Evolutionary conservation across 2,888 invertebrate species (phyloP), one percentile per base, ranked within the genome.

Genomic region (Drosophila maculinotata): DNA sequence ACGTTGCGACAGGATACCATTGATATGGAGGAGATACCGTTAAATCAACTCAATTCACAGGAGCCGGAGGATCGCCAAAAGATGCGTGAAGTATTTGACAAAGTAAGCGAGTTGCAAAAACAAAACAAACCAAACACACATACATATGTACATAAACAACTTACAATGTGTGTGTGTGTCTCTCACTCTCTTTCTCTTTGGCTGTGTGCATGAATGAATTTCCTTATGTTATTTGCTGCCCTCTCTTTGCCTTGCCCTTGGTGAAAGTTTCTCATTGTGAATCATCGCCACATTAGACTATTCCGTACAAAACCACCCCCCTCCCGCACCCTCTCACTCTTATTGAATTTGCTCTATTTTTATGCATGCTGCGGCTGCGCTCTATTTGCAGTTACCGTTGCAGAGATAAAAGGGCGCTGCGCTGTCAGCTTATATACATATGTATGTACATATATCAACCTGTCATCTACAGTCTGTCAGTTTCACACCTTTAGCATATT

Each of bases 1-100:
- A 80, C 90, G 3, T 63, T 70, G 51, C 89, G 90, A 0, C 89
- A 90, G 69, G 89, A 90, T 48, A 90, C 89, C 28, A 74, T 90
- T 2, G 89, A 90, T 28, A 89, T 90, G 90, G 90, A 90, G 51
- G 90, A 85, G 52, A 87, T 90, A 51, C 90, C 90, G 0, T 54
- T 90, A 0, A 89, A 89, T 42, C 89, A 79, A 31, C 12, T 51
- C 1, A 69, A 76, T 60, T 67, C 80, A 31, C 69, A 78, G 25
- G 91, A 90, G 26, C 51, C 88, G 1, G 90, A 88, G 17, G 90
- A 90, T 42, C 87, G 87, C 7, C 79, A 73, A 23, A 85, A 77
- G 49, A 70, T 89, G 49, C 87, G 88, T 15, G 79, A 85, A 52
- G 78, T 90, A 42, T 90, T 90, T 52, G 89, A 91, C 56, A 84